Evolutionary conservation across 2,113 vertebrate genomes (phyloP), one percentile per base, ranked within the genome.

Genomic region (Phasianus colchicus): DNA sequence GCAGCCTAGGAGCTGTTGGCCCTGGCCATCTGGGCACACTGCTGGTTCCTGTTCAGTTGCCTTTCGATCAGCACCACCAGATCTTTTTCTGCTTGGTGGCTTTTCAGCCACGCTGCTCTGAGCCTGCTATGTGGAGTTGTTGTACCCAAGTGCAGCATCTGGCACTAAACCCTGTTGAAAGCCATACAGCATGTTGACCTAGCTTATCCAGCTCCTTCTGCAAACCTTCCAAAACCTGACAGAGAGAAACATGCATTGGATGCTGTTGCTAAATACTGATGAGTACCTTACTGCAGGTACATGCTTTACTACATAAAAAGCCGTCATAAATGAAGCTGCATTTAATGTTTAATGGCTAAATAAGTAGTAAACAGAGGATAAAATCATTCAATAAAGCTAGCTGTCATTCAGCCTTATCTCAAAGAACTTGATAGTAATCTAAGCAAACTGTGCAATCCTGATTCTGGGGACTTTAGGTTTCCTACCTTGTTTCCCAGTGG

Each of bases 341-440:
- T 19, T 34, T 34, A 20, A 36, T 29, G 5, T 48, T 88, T 75
- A 74, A 36, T 57, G 30, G 10, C 36, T 65, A 25, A 64, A 48
- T 61, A 38, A n/a, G 32, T 27, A 19, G 15, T 24, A 64, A 78
- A 43, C 11, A 75, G n/a, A 75, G 29, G 24, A 77, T 15, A n/a
- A 74, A 90, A 70, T 10, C 34, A 13, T 38, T 91, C 17, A 14
- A 0, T 58, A 47, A 67, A 13, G 67, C 13, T 7, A 50, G 32
- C 27, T 89, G 50, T 58, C 36, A 42, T 21, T 74, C 50, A 81
- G 3, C 3, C 30, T 81, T 86, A 97, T 97, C 97, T 97, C 83
- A 90, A 45, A 84, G 75, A 79, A 97, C 95, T 63, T 98, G 97
- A 34, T 92, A 95, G 93, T 98, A 97, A 18, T 97, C 96, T 9